Conservation (phyloP, 2,113 vertebrate species). For the Phainopepla nitens region DNA sequence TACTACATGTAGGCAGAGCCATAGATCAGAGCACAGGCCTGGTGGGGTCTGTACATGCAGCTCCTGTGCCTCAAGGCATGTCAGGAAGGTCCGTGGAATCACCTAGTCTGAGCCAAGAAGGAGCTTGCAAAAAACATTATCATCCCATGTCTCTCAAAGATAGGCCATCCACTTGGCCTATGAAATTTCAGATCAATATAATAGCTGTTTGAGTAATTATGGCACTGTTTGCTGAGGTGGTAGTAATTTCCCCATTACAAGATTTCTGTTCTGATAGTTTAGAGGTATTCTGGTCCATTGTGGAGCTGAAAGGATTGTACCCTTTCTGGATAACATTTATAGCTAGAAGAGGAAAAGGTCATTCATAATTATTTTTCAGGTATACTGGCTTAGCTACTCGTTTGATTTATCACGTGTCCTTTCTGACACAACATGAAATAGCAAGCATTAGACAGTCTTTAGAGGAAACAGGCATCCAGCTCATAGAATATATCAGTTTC, state of each 20-base stretch:
- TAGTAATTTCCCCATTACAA: neutral
- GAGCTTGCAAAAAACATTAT: neutral
- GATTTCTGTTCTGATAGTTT: neutral
- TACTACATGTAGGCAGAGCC: neutral
- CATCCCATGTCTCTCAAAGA: neutral
- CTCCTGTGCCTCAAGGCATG: neutral
- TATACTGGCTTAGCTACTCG: neutral
- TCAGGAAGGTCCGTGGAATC: neutral
- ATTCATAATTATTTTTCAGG: constrained; percentile 44
- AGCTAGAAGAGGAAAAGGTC: constrained; percentile 39
- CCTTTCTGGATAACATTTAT: constrained; percentile 23
- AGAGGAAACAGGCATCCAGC: constrained; percentile 15
- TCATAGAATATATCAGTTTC: constrained; percentile 12
- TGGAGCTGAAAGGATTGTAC: neutral
- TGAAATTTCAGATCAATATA: neutral
- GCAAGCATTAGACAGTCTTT: neutral
- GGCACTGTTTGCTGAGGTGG: neutral
- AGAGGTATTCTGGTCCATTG: neutral
- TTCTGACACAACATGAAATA: constrained; percentile 27
- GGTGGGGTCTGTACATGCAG: fast-evolving
- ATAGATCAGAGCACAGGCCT: neutral
- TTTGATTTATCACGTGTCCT: constrained; percentile 8
- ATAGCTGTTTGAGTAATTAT: neutral
- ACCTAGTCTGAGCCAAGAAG: neutral
- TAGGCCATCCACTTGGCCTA: neutral